These are phyloP conservation scores for Thymelicus lineola DNA, from an alignment of 2,888 invertebrate genomes.

Conservation along the genomic window DNA sequence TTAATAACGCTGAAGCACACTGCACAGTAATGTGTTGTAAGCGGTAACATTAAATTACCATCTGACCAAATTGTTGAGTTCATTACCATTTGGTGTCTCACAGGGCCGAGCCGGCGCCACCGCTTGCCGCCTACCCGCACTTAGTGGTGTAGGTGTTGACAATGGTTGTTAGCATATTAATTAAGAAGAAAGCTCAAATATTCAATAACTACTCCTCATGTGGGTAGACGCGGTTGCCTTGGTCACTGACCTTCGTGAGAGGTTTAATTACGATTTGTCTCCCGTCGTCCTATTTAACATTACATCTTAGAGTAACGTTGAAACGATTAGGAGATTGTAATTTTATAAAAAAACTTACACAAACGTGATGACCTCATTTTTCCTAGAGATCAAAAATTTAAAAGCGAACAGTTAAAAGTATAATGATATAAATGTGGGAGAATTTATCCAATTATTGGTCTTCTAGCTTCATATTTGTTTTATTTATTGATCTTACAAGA, in stretches of 20 bases:
- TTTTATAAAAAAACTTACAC: no score
- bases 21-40: not conserved
- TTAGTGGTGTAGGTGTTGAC: conserved; percentile 73
- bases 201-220: conserved; percentile 57
- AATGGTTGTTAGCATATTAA: conserved; percentile 82
- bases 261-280: conserved; percentile 12
- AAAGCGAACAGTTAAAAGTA: no score
- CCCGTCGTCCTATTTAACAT: not conserved
- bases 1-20: not conserved
- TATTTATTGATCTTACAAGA: no score
- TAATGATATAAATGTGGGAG: no score
- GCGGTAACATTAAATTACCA: conserved; percentile 6
- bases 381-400: no score
- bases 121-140: conserved; percentile 56
- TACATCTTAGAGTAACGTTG: no score
- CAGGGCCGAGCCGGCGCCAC: conserved; percentile 34
- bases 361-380: no score
- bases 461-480: no score
- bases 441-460: no score
- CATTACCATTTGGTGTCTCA: conserved; percentile 10
- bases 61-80: not conserved
- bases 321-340: no score
- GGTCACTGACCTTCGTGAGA: conserved; percentile 42
- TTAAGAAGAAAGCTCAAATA: conserved; percentile 80
- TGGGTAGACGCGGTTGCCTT: conserved; percentile 35